These are phyloP conservation scores for Sparidentex hasta DNA, from an alignment of 2,797 vertebrate genomes.

Conservation along the genomic window DNA sequence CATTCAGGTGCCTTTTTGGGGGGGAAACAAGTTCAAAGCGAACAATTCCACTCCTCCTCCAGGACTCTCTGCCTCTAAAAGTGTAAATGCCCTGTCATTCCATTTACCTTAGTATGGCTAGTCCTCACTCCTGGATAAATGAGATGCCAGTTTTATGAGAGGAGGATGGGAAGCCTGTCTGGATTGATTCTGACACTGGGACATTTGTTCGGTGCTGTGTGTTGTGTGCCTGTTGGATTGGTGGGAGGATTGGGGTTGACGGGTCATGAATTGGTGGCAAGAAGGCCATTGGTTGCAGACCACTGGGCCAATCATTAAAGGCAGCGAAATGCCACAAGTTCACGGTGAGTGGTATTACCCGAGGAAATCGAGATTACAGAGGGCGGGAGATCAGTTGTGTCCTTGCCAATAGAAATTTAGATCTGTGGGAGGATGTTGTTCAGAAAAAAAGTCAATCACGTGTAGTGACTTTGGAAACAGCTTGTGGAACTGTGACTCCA, in stretches of 20 bases:
- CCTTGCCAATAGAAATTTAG: slow-evolving; percentile 77
- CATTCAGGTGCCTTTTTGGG: slow-evolving; percentile 43
- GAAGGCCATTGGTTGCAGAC: slow-evolving; percentile 83
- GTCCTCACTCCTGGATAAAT: slow-evolving; percentile 77
- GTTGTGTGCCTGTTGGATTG: slow-evolving; percentile 87
- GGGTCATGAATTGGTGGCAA: slow-evolving; percentile 89
- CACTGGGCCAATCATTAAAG: slow-evolving; percentile 86
- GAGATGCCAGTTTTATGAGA: slow-evolving; percentile 83
- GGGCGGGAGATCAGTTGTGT: slow-evolving; percentile 68
- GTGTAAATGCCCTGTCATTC: slow-evolving; percentile 74
- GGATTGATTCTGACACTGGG: slow-evolving; percentile 83
- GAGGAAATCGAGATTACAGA: slow-evolving; percentile 82
- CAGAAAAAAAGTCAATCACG: slow-evolving; percentile 51
- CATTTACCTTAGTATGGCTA: slow-evolving; percentile 61
- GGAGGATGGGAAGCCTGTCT: slow-evolving; percentile 79
- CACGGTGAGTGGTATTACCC: slow-evolving; percentile 78
- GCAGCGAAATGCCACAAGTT: slow-evolving; percentile 82
- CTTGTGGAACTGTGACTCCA: slow-evolving; percentile 28
- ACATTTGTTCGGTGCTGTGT: slow-evolving; percentile 82
- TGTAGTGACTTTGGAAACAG: slow-evolving; percentile 36
- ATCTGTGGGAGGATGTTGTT: slow-evolving; percentile 51
- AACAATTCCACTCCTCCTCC: slow-evolving; percentile 54
- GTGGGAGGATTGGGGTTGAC: slow-evolving; percentile 87
- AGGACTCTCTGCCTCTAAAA: slow-evolving; percentile 51
- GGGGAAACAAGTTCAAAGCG: slow-evolving; percentile 40